These are phyloP conservation scores for Drosophila sp. DNA, from an alignment of 1,140 invertebrate species.

Conservation along the genomic window DNA sequence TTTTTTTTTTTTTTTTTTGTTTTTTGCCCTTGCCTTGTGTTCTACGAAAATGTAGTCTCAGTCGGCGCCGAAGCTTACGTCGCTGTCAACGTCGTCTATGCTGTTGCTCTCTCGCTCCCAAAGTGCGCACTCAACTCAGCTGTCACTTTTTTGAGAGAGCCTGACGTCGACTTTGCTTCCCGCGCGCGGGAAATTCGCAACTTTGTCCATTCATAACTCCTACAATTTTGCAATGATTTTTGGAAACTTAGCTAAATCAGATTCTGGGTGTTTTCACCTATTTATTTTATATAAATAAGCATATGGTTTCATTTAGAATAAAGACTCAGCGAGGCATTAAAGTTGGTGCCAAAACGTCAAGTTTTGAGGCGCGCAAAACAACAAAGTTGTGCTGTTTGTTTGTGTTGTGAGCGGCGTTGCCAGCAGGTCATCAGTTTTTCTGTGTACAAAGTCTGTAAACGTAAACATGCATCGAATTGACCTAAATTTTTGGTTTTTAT, in stretches of 20 bases:
- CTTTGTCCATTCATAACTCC: slow-evolving; percentile 60
- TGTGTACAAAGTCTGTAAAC: slow-evolving; percentile 5
- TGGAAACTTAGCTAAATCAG: slow-evolving; percentile 56
- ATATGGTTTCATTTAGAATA: slow-evolving; percentile 58
- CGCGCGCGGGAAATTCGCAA: slow-evolving; percentile 81
- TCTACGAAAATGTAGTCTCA: slow-evolving; percentile 41
- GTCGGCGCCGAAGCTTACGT: slow-evolving; percentile 49
- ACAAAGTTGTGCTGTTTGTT: slow-evolving; percentile 68
- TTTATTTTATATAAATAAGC: slow-evolving; percentile 19
- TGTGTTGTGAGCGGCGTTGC: slow-evolving; percentile 61
- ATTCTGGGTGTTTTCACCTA: slow-evolving; percentile 61
- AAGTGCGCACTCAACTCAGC: slow-evolving; percentile 53
- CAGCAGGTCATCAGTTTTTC: slow-evolving; percentile 16
- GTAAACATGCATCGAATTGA: slow-evolving; percentile 32
- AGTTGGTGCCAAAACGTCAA: slow-evolving; percentile 63
- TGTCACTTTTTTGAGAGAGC: slow-evolving; percentile 61
- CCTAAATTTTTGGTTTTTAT: slow-evolving; percentile 19
- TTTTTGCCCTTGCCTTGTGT: slow-evolving; percentile 34
- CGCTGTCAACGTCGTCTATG: slow-evolving; percentile 48
- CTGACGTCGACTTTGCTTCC: slow-evolving; percentile 62
- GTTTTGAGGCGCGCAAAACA: slow-evolving; percentile 59
- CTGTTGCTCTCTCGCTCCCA: slow-evolving; percentile 32
- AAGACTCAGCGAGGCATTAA: slow-evolving; percentile 4
- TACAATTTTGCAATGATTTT: slow-evolving; percentile 55
- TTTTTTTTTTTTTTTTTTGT: slow-evolving; percentile 22